Percentiles rank a stretch among this genome's conserved stretches.
These are phyloP conservation scores for Pelobates cultripes DNA, from an alignment of 2,797 vertebrate species.

Conservation along the genomic window DNA sequence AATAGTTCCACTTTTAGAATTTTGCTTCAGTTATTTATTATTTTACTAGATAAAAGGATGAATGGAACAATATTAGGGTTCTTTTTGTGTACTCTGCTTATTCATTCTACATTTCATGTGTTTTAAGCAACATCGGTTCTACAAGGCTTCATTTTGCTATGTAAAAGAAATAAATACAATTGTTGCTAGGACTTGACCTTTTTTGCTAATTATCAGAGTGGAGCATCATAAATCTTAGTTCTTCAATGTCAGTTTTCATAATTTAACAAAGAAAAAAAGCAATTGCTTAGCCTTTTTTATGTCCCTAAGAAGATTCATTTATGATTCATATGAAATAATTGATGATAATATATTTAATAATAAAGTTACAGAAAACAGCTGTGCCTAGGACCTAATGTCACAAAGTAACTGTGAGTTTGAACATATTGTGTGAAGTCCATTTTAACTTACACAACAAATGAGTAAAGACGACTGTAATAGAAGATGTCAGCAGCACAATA, in stretches of 20 bases:
- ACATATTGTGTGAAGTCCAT: constrained; percentile 57
- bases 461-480: constrained; percentile 62
- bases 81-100: too few relatives aligned
- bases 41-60: too few relatives aligned
- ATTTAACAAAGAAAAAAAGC: constrained; percentile 60
- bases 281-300: constrained; percentile 77
- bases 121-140: too few relatives aligned
- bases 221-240: background rate
- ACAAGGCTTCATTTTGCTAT: too few relatives aligned
- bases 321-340: constrained; percentile 74
- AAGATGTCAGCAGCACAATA: constrained; percentile 68
- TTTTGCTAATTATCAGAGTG: constrained; percentile 2
- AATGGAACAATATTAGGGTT: too few relatives aligned
- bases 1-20: too few relatives aligned
- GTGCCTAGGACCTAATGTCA: constrained; percentile 56
- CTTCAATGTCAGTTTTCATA: background rate
- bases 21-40: too few relatives aligned
- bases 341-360: constrained; percentile 71
- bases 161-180: background rate
- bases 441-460: constrained; percentile 63
- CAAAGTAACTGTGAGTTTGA: constrained; percentile 58
- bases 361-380: constrained; percentile 65
- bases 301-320: constrained; percentile 71
- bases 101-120: too few relatives aligned
- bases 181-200: background rate